A percentile compares a stretch with the other conserved stretches of the same genome.
Conservation (phyloP, 2,888 invertebrate genomes). For the Ennomos fuscantarius region DNA sequence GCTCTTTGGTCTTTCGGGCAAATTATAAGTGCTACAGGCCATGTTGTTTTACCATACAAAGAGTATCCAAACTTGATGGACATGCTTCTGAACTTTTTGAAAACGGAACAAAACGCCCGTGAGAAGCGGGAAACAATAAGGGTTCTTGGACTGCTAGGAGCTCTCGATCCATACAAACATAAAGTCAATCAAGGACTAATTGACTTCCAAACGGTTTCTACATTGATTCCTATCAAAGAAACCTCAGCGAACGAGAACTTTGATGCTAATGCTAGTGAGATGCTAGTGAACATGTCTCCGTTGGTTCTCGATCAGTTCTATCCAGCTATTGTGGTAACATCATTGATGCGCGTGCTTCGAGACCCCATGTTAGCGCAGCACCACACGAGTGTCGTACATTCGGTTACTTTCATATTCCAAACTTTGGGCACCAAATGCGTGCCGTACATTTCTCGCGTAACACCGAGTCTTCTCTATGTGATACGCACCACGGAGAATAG, state of each 20-base stretch:
- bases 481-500: constrained; percentile 92
- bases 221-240: constrained; percentile 90
- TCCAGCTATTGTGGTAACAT: constrained; percentile 97
- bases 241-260: constrained; percentile 86
- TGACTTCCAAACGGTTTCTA: constrained; percentile 93
- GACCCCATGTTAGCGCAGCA: constrained; percentile 96
- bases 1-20: constrained; percentile 98
- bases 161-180: constrained; percentile 98
- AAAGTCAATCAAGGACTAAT: constrained; percentile 97
- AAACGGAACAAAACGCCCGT: constrained; percentile 95
- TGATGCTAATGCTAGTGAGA: constrained; percentile 92
- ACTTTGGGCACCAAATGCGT: constrained; percentile 97
- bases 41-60: constrained; percentile 97
- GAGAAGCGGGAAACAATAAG: constrained; percentile 96
- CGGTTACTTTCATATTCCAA: constrained; percentile 98
- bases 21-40: constrained; percentile 97
- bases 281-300: constrained; percentile 97
- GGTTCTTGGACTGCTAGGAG: constrained; percentile 97
- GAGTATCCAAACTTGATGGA: constrained; percentile 97
- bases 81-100: constrained; percentile 95
- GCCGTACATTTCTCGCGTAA: constrained; percentile 95
- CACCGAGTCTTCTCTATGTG: constrained; percentile 94
- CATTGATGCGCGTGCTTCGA: constrained; percentile 96
- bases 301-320: constrained; percentile 97
- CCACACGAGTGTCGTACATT: constrained; percentile 97